Evolutionary conservation across 2,888 invertebrate genomes (phyloP).

Genomic region (Rhamnusium bicolor): DNA sequence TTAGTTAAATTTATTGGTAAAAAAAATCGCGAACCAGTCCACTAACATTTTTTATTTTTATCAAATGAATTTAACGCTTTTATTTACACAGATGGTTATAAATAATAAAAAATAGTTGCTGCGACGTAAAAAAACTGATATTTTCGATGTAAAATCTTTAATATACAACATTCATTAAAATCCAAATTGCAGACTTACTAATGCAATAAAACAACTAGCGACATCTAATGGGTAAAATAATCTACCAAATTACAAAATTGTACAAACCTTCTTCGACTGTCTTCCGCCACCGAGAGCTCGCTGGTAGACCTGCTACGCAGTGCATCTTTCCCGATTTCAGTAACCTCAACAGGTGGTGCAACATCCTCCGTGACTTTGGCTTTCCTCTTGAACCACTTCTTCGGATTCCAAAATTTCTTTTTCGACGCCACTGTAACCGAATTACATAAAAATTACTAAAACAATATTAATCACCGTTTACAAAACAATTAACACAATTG

Average conservation of each 20-base stretch:
- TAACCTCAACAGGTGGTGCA: constrained; percentile 46
- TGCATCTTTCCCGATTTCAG: constrained; percentile 56
- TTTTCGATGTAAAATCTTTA: too few relatives aligned
- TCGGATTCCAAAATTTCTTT: constrained; percentile 77
- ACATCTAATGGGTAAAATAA: not conserved
- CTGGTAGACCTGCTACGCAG: constrained; percentile 75
- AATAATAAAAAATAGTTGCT: too few relatives aligned
- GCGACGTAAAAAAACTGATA: too few relatives aligned
- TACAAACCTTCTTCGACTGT: constrained; percentile 75
- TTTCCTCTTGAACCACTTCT: constrained; percentile 72
- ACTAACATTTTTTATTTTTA: too few relatives aligned
- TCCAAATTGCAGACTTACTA: too few relatives aligned
- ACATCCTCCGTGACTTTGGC: constrained; percentile 70
- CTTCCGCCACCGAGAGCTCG: constrained; percentile 78
- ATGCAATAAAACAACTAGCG: not conserved
- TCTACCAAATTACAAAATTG: not conserved
- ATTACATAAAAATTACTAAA: constrained; percentile 57
- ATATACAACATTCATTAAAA: too few relatives aligned
- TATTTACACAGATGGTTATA: too few relatives aligned
- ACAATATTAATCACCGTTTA: not conserved
- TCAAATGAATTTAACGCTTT: too few relatives aligned
- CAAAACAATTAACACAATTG: constrained; percentile 28
- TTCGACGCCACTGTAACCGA: constrained; percentile 77
- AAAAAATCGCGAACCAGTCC: too few relatives aligned
- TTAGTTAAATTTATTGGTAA: too few relatives aligned